These are phyloP conservation scores for Epistrophella euchroma DNA, from an alignment of 2,888 invertebrate species.

Conservation along the genomic window DNA sequence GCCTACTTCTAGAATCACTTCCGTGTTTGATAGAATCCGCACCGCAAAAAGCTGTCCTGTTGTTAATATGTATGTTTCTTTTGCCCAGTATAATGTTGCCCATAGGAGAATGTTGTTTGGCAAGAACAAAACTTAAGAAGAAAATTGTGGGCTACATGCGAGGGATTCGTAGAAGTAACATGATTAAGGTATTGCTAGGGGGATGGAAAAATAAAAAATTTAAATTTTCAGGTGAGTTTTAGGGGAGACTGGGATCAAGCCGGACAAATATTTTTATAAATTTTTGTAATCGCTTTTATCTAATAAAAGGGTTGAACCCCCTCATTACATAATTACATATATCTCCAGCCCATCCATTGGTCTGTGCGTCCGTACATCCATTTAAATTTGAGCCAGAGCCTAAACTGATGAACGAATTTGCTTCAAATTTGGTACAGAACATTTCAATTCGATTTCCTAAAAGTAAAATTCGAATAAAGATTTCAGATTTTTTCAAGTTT, in stretches of 20 bases:
- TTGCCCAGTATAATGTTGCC: neutral
- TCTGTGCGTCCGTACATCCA: too few species aligned
- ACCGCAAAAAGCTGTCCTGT: constrained; percentile 29
- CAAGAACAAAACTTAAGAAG: constrained; percentile 47
- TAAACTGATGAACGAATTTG: too few species aligned
- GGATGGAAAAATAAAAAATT: neutral
- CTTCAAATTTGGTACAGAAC: too few species aligned
- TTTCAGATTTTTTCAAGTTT: too few species aligned
- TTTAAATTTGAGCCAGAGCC: too few species aligned
- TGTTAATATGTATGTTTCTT: neutral
- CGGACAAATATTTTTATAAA: too few species aligned
- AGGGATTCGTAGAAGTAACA: constrained; percentile 17
- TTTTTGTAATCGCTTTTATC: too few species aligned
- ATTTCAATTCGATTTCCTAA: too few species aligned
- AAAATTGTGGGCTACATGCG: constrained; percentile 24
- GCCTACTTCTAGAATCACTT: constrained; percentile 51
- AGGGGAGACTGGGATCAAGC: neutral
- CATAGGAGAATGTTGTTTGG: constrained; percentile 64
- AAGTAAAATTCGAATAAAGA: too few species aligned
- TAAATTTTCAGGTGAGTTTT: neutral
- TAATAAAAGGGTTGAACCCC: too few species aligned
- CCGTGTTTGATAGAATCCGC: constrained; percentile 64
- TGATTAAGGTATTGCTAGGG: neutral
- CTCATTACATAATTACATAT: too few species aligned
- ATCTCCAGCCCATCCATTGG: too few species aligned